These are phyloP conservation scores for Neosilurus mollespiculum DNA, from an alignment of 2,797 vertebrate genomes.

Conservation along the genomic window DNA sequence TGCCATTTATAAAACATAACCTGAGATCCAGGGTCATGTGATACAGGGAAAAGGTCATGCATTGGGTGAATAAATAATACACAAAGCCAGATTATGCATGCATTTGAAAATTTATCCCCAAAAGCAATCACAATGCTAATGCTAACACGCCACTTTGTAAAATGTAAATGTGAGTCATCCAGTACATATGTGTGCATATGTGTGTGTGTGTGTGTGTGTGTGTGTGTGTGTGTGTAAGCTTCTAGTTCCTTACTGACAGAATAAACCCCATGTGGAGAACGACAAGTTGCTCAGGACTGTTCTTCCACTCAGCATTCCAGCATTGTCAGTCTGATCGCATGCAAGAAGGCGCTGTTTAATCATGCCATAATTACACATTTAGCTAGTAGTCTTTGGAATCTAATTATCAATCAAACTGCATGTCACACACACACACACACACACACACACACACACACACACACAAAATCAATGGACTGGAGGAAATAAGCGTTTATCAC, in stretches of 20 bases:
- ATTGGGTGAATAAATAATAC: not conserved
- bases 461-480: not conserved
- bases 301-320: slow-evolving; percentile 45
- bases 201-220: slow-evolving; percentile 2
- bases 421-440: slow-evolving; percentile 26
- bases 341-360: slow-evolving; percentile 53
- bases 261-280: slow-evolving; percentile 32
- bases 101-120: not conserved
- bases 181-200: not conserved
- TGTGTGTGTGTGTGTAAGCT: slow-evolving; percentile 7
- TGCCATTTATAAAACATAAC: not conserved
- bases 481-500: not conserved
- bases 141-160: not conserved
- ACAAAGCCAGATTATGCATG: not conserved
- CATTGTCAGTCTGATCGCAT: slow-evolving; percentile 42
- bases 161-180: not conserved
- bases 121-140: not conserved
- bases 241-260: slow-evolving; percentile 6
- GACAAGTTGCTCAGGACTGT: slow-evolving; percentile 31
- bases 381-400: slow-evolving; percentile 41
- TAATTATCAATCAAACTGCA: slow-evolving; percentile 53
- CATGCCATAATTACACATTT: slow-evolving; percentile 55
- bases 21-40: not conserved
- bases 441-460: slow-evolving; percentile 5
- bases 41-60: not conserved